A percentile compares a stretch with the other conserved stretches of the same genome.
Conservation (phyloP, 2,113 vertebrate genomes). For the Melozone crissalis region DNA sequence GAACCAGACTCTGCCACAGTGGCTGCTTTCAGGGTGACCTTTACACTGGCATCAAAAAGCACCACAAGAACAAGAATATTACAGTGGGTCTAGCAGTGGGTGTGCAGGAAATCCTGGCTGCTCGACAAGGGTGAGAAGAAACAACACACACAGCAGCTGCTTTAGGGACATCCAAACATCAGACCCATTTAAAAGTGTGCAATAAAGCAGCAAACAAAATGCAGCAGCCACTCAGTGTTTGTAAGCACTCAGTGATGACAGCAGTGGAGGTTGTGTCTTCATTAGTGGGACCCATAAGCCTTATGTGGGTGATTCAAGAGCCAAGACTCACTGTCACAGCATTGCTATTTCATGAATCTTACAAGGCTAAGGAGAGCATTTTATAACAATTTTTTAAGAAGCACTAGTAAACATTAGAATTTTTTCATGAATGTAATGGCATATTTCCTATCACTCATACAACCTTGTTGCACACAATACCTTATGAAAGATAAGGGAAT, state of each 20-base stretch:
- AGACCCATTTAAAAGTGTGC: neutral
- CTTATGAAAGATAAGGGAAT: neutral
- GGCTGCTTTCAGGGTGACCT: neutral
- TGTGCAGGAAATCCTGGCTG: conserved; percentile 31
- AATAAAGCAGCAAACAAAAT: neutral
- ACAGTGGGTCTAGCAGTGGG: conserved; percentile 3
- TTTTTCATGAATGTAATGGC: neutral
- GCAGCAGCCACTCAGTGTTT: neutral
- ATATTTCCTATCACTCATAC: neutral
- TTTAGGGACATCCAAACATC: neutral
- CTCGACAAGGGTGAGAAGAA: neutral
- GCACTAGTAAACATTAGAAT: neutral
- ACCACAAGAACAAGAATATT: neutral
- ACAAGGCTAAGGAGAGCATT: neutral
- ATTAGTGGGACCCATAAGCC: neutral
- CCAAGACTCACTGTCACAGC: neutral
- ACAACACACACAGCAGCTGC: neutral
- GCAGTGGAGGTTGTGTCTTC: neutral
- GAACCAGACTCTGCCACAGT: neutral
- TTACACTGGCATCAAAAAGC: neutral
- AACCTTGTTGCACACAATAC: neutral
- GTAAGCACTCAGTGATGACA: neutral
- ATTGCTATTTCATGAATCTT: neutral
- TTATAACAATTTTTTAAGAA: neutral
- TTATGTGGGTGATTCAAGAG: neutral